Evolutionary conservation across 37 sponge, comb jelly and placozoan species (phyloP).

Genomic region (Theonella swinhoei): DNA sequence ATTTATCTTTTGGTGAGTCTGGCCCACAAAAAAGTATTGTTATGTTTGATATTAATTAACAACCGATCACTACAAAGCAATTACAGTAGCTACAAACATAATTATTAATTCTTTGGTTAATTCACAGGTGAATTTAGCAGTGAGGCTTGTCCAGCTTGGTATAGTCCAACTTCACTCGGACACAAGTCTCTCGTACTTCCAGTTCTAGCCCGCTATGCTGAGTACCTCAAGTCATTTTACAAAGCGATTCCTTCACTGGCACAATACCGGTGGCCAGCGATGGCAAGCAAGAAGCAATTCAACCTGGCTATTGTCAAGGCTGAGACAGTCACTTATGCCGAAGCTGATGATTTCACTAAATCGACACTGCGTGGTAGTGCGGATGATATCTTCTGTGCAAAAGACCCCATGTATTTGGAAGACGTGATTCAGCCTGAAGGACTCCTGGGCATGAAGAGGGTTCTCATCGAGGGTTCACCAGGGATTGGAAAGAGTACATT

Average conservation of each 20-base stretch:
- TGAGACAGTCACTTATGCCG: not conserved
- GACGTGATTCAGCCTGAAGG: conserved; percentile 10
- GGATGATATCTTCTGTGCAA: not conserved
- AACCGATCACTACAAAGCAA: not conserved
- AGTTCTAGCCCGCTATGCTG: not conserved
- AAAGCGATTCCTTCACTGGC: not conserved
- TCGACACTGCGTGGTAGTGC: not conserved
- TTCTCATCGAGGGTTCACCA: conserved; percentile 12
- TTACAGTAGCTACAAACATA: not conserved
- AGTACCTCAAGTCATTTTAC: conserved; percentile 23
- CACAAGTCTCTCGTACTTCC: not conserved
- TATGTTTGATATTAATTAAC: not conserved
- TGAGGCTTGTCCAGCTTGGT: not conserved
- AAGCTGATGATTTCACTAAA: not conserved
- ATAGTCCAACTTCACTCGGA: not conserved
- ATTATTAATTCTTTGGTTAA: not conserved
- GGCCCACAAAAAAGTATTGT: too few species aligned
- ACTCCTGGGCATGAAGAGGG: not conserved
- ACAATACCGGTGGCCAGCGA: not conserved
- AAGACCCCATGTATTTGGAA: not conserved
- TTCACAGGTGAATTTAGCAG: conserved; percentile 9
- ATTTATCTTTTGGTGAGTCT: not conserved
- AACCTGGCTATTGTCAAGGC: conserved; percentile 4
- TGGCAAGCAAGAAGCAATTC: conserved; percentile 3
- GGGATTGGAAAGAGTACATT: conserved; percentile 37